Conservation (phyloP, 2,113 vertebrate genomes). For the Microtus montanus region DNA sequence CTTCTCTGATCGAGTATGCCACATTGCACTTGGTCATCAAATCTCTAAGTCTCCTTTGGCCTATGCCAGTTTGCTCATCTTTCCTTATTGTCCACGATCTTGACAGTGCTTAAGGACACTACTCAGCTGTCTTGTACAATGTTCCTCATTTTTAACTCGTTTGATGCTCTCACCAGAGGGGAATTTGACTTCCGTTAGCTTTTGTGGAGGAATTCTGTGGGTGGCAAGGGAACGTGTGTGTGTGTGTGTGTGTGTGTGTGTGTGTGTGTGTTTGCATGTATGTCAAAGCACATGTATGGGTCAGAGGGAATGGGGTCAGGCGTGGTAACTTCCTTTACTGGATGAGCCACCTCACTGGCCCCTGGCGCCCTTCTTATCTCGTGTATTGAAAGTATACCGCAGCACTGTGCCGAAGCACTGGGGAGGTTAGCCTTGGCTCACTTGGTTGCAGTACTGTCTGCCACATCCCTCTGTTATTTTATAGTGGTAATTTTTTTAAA, state of each 20-base stretch:
- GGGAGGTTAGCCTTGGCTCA: not conserved
- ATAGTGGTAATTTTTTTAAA: not conserved
- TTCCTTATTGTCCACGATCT: not conserved
- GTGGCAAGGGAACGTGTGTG: not conserved
- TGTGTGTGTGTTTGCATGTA: not conserved
- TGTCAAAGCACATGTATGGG: not conserved
- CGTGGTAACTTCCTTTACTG: not conserved
- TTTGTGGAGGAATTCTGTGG: not conserved
- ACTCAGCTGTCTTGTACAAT: not conserved
- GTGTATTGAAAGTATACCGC: fast-evolving
- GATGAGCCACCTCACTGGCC: not conserved
- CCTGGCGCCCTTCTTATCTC: not conserved
- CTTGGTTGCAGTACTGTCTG: not conserved
- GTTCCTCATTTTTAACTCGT: not conserved
- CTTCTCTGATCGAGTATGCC: not conserved
- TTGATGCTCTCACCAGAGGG: not conserved
- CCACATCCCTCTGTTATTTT: not conserved
- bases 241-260: not conserved
- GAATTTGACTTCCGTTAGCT: not conserved
- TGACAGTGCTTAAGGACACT: not conserved
- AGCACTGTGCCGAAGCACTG: not conserved
- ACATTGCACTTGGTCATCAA: no score
- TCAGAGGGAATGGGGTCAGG: not conserved
- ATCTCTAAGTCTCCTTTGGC: not conserved
- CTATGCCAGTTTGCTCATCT: not conserved